These are phyloP conservation scores for Setophaga kirtlandii DNA, from an alignment of 2,113 vertebrate species.

Conservation along the genomic window DNA sequence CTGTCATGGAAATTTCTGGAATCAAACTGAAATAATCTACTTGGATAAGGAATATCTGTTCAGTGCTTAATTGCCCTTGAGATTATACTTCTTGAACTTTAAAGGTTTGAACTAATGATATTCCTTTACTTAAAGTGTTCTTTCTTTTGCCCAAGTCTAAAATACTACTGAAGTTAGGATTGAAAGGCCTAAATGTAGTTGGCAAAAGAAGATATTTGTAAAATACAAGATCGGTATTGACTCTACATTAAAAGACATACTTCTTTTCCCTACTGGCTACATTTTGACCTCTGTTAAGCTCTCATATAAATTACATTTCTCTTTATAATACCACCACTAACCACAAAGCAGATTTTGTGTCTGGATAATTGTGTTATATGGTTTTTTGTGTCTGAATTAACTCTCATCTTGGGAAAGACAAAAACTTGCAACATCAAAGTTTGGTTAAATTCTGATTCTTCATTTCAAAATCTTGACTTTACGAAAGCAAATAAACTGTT, in stretches of 20 bases:
- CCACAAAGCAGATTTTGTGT: neutral
- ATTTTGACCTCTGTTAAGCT: constrained; percentile 56
- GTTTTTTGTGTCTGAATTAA: neutral
- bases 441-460: constrained; percentile 29
- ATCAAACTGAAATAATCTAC: constrained; percentile 3
- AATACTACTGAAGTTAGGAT: constrained; percentile 22
- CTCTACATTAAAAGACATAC: neutral
- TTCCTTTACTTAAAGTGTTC: constrained; percentile 23
- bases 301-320: constrained; percentile 39
- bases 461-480: constrained; percentile 17
- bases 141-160: neutral
- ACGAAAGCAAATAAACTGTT: neutral
- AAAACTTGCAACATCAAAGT: neutral
- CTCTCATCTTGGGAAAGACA: constrained; percentile 25
- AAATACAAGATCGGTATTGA: constrained; percentile 3
- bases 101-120: constrained; percentile 44
- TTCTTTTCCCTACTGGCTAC: constrained; percentile 14
- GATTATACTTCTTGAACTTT: constrained; percentile 43
- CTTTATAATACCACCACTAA: constrained; percentile 40
- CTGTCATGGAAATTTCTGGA: constrained; percentile 19
- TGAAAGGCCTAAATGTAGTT: neutral
- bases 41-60: neutral
- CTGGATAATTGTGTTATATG: constrained; percentile 7
- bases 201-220: constrained; percentile 13
- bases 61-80: constrained; percentile 35